Conservation (phyloP, 2,113 vertebrate species). For the Rhagologus leucostigma region DNA sequence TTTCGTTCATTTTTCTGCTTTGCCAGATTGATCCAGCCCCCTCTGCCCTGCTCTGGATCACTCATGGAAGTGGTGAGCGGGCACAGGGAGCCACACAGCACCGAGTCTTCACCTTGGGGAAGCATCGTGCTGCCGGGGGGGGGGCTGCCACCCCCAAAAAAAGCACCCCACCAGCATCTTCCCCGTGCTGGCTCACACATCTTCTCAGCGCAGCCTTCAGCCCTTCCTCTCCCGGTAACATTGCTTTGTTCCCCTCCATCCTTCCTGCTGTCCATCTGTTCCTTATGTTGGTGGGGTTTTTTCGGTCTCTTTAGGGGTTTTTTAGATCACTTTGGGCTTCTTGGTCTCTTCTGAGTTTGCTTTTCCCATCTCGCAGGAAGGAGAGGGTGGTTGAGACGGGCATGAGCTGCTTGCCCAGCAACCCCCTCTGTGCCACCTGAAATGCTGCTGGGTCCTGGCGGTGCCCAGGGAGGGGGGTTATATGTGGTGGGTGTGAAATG, state of each 20-base stretch:
- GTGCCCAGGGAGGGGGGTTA: too few species aligned
- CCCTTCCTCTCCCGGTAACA: not conserved
- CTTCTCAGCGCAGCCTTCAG: not conserved
- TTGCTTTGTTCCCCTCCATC: not conserved
- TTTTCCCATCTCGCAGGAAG: not conserved
- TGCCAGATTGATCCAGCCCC: conserved; percentile 71
- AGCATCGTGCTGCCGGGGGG: not conserved
- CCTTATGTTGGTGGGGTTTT: not conserved
- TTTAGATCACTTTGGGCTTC: not conserved
- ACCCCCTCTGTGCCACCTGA: not conserved
- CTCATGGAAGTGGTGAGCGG: conserved; percentile 4
- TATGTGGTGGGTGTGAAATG: not conserved
- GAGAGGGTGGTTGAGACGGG: not conserved
- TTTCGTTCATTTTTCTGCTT: conserved; percentile 80
- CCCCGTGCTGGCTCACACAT: not conserved
- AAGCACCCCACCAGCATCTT: not conserved
- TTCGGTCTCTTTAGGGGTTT: not conserved
- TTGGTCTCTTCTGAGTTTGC: not conserved
- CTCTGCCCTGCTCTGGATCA: conserved; percentile 66
- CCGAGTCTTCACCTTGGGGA: not conserved
- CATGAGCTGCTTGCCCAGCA: not conserved
- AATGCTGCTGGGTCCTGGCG: not conserved
- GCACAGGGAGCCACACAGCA: not conserved
- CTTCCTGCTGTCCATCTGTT: not conserved
- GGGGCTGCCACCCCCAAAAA: not conserved